phyloP scores from a whole-genome alignment of 2,888 invertebrate genomes.

The Euzetes globulus region DNA sequence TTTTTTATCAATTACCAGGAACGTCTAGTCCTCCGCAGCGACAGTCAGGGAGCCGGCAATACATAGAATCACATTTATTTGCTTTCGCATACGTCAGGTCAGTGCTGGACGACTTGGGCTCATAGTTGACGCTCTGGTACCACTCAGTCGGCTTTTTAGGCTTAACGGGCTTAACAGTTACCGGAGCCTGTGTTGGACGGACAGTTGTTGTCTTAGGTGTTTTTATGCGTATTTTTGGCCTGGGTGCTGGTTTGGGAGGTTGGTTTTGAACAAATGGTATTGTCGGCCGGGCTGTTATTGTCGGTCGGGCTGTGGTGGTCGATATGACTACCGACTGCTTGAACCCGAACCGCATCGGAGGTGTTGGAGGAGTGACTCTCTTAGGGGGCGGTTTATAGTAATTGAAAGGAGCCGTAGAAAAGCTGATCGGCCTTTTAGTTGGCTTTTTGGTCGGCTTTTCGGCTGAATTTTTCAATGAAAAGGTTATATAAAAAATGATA shows the following conservation, averaged over 20 bases:
- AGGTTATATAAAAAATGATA: too few species aligned
- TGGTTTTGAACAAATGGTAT: too few species aligned
- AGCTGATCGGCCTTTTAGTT: neutral
- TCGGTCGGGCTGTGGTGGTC: neutral
- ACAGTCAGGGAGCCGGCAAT: slow-evolving; percentile 80
- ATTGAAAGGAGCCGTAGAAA: neutral
- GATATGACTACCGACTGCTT: neutral
- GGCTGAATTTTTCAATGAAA: too few species aligned
- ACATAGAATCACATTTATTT: slow-evolving; percentile 77
- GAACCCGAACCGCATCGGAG: too few species aligned
- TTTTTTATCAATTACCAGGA: slow-evolving; percentile 50
- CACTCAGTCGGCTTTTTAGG: neutral
- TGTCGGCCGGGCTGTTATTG: neutral
- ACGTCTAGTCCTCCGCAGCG: slow-evolving; percentile 83
- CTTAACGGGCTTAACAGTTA: too few species aligned
- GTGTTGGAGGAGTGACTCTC: neutral
- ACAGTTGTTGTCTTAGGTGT: neutral
- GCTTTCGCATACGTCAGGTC: slow-evolving; percentile 38
- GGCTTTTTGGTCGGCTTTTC: neutral
- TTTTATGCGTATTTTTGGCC: neutral
- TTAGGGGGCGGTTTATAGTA: neutral
- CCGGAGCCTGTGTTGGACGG: too few species aligned
- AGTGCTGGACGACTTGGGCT: neutral
- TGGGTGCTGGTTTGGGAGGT: neutral
- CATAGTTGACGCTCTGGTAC: neutral